Evolutionary conservation across 2,888 invertebrate genomes (phyloP).

Genomic region (Odontothrips loti): DNA sequence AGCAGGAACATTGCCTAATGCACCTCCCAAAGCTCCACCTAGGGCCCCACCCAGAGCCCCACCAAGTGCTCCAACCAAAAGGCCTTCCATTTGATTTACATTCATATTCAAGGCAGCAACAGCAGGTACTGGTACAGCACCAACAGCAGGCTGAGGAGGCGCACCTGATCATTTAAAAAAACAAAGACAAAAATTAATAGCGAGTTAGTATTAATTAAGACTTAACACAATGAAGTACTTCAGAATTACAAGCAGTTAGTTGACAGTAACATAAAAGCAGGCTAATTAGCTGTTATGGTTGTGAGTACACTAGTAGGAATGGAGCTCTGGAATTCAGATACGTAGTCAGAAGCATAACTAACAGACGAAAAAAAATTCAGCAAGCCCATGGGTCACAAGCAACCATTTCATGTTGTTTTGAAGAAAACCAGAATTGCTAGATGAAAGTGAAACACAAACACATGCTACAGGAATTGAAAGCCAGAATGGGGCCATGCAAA

Average conservation of each 20-base stretch:
- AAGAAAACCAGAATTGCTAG: too few relatives aligned
- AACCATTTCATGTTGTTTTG: too few relatives aligned
- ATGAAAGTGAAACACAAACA: too few relatives aligned
- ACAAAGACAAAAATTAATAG: not conserved
- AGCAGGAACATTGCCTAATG: slow-evolving; percentile 47
- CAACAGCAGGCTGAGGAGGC: not conserved
- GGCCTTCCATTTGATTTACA: slow-evolving; percentile 48
- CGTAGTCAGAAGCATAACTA: too few relatives aligned
- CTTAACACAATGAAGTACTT: not conserved
- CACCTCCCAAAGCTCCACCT: slow-evolving; percentile 46
- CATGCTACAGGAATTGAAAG: too few relatives aligned
- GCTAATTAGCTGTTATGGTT: too few relatives aligned
- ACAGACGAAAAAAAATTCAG: too few relatives aligned
- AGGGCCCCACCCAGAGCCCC: slow-evolving; percentile 49
- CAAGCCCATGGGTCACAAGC: too few relatives aligned
- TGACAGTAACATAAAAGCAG: too few relatives aligned
- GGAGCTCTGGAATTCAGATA: too few relatives aligned
- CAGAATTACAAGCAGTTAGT: not conserved
- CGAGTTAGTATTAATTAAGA: not conserved
- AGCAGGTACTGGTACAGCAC: not conserved
- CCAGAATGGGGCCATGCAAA: too few relatives aligned
- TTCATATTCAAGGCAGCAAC: slow-evolving; percentile 32
- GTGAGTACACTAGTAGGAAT: too few relatives aligned
- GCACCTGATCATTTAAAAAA: not conserved
- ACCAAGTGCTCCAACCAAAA: slow-evolving; percentile 41